These are phyloP conservation scores for Eidolon helvum DNA, from an alignment of 2,113 vertebrate species.

Conservation along the genomic window DNA sequence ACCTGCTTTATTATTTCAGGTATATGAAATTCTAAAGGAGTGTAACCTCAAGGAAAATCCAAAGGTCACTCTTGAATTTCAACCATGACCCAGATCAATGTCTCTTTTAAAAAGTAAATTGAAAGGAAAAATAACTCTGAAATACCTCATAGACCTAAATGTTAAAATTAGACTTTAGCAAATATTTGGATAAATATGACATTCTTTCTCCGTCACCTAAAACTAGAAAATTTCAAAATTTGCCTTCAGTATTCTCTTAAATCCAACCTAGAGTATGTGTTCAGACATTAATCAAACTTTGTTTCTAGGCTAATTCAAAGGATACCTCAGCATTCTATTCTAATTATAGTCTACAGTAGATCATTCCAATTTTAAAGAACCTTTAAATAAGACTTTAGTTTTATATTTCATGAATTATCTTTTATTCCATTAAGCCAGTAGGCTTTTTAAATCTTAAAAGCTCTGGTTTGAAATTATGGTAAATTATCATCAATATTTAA, in stretches of 20 bases:
- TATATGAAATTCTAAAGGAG: not conserved
- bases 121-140: not conserved
- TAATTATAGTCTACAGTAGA: not conserved
- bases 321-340: not conserved
- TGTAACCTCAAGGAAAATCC: not conserved
- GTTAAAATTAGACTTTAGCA: not conserved
- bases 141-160: not conserved
- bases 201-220: not conserved
- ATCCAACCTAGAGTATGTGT: not conserved
- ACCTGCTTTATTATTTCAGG: not conserved
- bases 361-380: not conserved
- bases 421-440: not conserved
- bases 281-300: not conserved
- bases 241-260: not conserved
- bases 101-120: not conserved
- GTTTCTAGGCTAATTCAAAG: not conserved
- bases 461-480: not conserved
- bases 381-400: constrained; percentile 1
- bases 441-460: not conserved
- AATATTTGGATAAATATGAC: not conserved
- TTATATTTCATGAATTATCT: not conserved
- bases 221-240: not conserved
- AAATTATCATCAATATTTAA: constrained; percentile 47
- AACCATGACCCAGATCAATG: not conserved
- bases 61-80: not conserved